Evolutionary conservation across 2,888 invertebrate genomes (phyloP), one percentile per base, ranked within the genome.

Genomic region (Uloborus plumipes): DNA sequence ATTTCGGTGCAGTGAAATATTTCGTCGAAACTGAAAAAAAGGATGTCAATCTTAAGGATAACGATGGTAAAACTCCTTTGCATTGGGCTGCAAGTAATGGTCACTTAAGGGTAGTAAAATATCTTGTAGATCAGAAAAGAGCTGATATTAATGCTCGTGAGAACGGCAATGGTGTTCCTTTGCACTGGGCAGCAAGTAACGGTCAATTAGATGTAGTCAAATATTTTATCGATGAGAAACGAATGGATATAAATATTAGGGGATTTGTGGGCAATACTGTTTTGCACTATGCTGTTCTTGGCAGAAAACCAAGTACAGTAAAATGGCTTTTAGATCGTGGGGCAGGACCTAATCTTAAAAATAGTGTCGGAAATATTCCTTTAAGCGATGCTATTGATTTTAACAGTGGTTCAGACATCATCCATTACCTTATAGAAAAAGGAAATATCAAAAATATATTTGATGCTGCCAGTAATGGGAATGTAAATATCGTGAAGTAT

Each of bases 1-100:
- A 55, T 18, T 16, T 47, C 3, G 18, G 14, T 55, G 55, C 18
- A 55, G 55, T 55, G 55, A 55, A 18, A n/a, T 55, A 11, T 55
- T 55, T 55, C n/a, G 16, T 6, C n/a, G 55, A 55, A 55, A 47
- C 4, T 2, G 14, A 47, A 31, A 18, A 18, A 65, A 47, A 39
- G 3, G 49, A 47, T 3, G 15, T 65, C 18, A 47, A 61, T 26
- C 20, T 39, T 7, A 39, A 39, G 9, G 39, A 39, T 11, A 39
- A 39, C 1, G 39, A 39, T 7, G n/a, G 47, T 4, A 31, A 11
- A 47, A 65, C 65, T 18, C 39, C 49, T 65, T 65, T 65, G 18
- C 65, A 65, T 65, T 47, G 26, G 26, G 65, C 65, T 47, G 47
- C 65, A 47, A 65, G 20, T n/a, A 47, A 18, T 47, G 65, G 47